Conservation (phyloP, 2,797 vertebrate species). For the Adrianichthys oophorus region DNA sequence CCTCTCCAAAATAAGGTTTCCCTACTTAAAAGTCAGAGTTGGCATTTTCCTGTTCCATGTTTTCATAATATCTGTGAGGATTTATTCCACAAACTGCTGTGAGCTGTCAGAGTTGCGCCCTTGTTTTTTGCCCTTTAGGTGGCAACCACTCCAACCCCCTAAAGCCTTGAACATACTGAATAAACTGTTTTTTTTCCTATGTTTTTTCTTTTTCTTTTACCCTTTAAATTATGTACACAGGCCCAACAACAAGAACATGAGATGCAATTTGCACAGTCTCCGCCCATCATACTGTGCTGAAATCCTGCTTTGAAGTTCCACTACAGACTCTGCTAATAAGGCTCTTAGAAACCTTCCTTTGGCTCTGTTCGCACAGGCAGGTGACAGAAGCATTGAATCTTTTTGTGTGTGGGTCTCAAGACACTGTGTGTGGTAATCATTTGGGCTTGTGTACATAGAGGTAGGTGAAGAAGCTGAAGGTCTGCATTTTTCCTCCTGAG, state of each 20-base stretch:
- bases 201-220: conserved; percentile 19
- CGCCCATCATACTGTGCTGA: conserved; percentile 60
- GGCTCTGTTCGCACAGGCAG: conserved; percentile 25
- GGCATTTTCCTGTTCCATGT: too few species aligned
- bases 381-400: conserved; percentile 39
- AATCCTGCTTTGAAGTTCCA: conserved; percentile 66
- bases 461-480: conserved; percentile 25
- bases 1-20: too few species aligned
- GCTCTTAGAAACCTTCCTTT: conserved; percentile 66
- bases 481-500: conserved; percentile 31
- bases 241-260: conserved; percentile 42
- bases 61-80: too few species aligned
- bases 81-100: too few species aligned
- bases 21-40: too few species aligned
- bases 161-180: too few species aligned
- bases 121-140: too few species aligned
- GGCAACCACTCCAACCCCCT: too few species aligned
- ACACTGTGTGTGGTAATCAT: conserved; percentile 18
- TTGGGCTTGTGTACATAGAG: conserved; percentile 10
- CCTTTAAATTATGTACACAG: conserved; percentile 38
- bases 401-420: conserved; percentile 17
- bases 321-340: conserved; percentile 59
- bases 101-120: too few species aligned
- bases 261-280: conserved; percentile 57
- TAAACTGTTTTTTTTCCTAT: too few species aligned